These are phyloP conservation scores for Ctenicera cuprea DNA, from an alignment of 2,888 invertebrate genomes.

Conservation along the genomic window DNA sequence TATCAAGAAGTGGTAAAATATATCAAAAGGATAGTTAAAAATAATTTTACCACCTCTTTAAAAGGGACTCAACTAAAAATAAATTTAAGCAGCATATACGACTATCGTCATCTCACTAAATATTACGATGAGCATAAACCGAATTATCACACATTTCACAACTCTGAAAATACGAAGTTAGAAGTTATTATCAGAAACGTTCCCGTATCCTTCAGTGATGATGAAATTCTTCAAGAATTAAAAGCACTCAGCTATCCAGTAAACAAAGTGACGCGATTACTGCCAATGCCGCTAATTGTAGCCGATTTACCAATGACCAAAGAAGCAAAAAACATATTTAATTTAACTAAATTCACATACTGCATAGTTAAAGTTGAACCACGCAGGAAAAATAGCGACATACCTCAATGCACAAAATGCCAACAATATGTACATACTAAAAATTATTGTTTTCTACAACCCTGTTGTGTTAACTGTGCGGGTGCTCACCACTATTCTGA, in stretches of 20 bases:
- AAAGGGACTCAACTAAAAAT: neutral
- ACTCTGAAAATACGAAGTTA: neutral
- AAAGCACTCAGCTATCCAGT: neutral
- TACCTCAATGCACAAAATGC: neutral
- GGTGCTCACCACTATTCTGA: neutral
- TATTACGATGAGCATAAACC: neutral
- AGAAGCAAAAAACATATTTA: neutral
- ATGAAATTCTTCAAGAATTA: neutral
- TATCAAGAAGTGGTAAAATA: neutral
- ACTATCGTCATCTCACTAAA: conserved; percentile 3
- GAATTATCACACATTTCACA: neutral
- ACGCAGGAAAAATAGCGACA: neutral
- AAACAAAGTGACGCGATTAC: too few relatives aligned
- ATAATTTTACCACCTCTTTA: neutral
- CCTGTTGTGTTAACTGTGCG: neutral
- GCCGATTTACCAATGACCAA: neutral
- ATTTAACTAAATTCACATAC: too few relatives aligned
- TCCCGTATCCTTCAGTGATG: conserved; percentile 6
- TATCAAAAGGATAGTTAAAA: neutral
- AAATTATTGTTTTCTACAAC: neutral
- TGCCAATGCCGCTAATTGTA: neutral
- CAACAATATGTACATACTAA: neutral
- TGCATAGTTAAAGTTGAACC: neutral
- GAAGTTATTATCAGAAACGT: neutral
- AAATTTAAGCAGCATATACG: neutral